Conservation (phyloP, 2,113 vertebrate species). For the Pterocles burchelli region DNA sequence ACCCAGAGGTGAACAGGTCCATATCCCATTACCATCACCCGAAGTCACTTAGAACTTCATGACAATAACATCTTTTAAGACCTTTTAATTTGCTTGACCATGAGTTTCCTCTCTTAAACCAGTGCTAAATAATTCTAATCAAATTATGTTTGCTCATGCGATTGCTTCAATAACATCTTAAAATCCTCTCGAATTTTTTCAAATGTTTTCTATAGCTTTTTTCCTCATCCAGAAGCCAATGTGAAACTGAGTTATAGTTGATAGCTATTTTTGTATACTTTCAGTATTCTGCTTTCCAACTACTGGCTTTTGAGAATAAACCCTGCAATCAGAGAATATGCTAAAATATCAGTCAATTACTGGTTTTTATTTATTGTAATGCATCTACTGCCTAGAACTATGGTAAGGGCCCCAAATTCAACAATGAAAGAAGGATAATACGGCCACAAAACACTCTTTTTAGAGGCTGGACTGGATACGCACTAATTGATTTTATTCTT, state of each 20-base stretch:
- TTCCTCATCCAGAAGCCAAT: not conserved
- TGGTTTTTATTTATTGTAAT: not conserved
- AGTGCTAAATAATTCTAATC: slow-evolving; percentile 14
- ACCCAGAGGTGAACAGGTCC: not conserved
- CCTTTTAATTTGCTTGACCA: not conserved
- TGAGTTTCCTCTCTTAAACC: slow-evolving; percentile 24
- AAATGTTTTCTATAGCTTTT: not conserved
- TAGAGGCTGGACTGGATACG: not conserved
- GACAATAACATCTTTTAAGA: slow-evolving; percentile 32
- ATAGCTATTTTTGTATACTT: not conserved
- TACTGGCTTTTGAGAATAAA: not conserved
- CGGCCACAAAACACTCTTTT: not conserved
- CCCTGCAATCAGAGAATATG: not conserved
- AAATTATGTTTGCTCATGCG: not conserved
- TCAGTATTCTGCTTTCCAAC: slow-evolving; percentile 7
- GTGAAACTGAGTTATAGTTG: not conserved
- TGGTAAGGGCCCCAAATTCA: not conserved
- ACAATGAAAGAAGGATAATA: not conserved
- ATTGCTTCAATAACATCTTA: slow-evolving; percentile 24
- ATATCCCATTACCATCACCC: not conserved
- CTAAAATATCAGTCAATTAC: not conserved
- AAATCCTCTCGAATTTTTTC: slow-evolving; percentile 11
- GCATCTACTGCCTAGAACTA: not conserved
- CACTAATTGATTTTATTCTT: not conserved
- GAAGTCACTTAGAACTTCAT: not conserved